Evolutionary conservation across 2,888 invertebrate genomes (phyloP).

Genomic region (Helicoverpa assulta): DNA sequence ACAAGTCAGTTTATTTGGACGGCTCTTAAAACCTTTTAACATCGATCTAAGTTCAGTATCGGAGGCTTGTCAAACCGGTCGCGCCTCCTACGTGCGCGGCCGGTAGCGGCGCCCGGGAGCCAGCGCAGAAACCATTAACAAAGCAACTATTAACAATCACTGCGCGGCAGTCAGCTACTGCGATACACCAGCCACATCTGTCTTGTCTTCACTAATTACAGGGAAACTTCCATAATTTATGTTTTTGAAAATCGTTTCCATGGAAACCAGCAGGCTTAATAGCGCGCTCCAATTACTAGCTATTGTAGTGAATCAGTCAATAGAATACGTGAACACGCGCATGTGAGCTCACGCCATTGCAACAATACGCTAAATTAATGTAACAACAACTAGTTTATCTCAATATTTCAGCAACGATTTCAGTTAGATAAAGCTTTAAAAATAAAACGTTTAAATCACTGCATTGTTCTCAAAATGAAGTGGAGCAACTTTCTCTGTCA

Average conservation of each 20-base stretch:
- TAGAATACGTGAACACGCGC: not conserved
- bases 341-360: conserved; percentile 14
- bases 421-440: conserved; percentile 37
- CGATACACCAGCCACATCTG: not conserved
- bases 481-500: conserved; percentile 61
- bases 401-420: conserved; percentile 35
- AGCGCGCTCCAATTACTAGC: conserved; percentile 20
- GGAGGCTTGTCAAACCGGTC: conserved; percentile 39
- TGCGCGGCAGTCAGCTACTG: not conserved
- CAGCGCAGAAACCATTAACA: conserved; percentile 2
- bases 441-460: conserved; percentile 35
- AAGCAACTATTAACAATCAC: conserved; percentile 9
- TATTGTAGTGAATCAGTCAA: conserved; percentile 11
- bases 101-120: not conserved
- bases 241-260: not conserved
- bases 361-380: conserved; percentile 2
- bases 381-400: not conserved
- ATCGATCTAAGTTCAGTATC: conserved; percentile 29
- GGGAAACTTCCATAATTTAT: too few relatives aligned
- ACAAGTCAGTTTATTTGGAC: conserved; percentile 5
- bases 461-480: conserved; percentile 58
- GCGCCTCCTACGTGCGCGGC: conserved; percentile 15
- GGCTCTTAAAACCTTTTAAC: conserved; percentile 23
- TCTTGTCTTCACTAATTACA: not conserved
- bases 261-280: not conserved